phyloP scores from a whole-genome alignment of 2,888 invertebrate species.

The Tiliacea citrago region DNA sequence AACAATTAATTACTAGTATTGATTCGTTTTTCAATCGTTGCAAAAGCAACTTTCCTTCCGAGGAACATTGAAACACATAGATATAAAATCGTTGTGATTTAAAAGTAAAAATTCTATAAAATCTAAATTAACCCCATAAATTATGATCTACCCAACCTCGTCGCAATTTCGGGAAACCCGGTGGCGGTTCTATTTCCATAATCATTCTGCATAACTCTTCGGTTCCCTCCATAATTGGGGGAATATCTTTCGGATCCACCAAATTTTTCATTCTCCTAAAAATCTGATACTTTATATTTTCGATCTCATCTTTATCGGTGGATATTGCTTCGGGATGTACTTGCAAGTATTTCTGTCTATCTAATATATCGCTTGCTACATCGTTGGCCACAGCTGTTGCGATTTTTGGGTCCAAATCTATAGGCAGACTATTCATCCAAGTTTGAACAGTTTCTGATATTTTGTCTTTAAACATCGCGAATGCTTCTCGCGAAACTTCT shows the following conservation, averaged over 20 bases:
- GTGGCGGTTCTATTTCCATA: neutral
- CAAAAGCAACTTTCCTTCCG: neutral
- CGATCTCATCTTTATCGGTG: constrained; percentile 70
- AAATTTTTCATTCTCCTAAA: constrained; percentile 71
- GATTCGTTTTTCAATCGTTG: neutral
- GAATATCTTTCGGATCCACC: constrained; percentile 61
- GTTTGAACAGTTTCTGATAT: constrained; percentile 8
- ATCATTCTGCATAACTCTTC: constrained; percentile 61
- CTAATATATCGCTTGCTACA: constrained; percentile 72
- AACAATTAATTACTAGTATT: neutral
- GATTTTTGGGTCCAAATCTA: constrained; percentile 56
- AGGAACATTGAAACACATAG: neutral
- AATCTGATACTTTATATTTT: constrained; percentile 77
- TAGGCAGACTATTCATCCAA: constrained; percentile 62
- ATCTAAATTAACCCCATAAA: neutral
- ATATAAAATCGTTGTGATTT: neutral
- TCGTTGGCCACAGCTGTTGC: constrained; percentile 64
- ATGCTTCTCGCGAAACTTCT: neutral
- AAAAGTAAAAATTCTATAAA: neutral
- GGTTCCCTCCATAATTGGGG: constrained; percentile 57
- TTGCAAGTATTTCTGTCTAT: constrained; percentile 76
- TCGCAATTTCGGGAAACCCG: neutral
- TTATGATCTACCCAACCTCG: constrained; percentile 17
- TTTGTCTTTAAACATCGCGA: neutral
- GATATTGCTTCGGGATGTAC: constrained; percentile 67